Evolutionary conservation across 2,797 vertebrate genomes (phyloP), one percentile per base, ranked within the genome.

Genomic region (Australoheros facetus): DNA sequence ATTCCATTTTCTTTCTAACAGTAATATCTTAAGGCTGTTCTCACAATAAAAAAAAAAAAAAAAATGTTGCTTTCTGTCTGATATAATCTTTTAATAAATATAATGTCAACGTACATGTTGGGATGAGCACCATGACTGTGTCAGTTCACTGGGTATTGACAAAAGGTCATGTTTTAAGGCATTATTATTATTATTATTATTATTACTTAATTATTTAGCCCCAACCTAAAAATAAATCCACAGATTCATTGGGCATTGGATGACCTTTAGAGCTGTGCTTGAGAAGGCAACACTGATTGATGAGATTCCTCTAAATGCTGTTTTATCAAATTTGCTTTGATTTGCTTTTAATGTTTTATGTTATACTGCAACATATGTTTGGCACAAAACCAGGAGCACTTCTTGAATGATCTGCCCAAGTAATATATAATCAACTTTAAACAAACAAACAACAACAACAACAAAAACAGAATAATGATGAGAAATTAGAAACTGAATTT

Each of bases 251-350:
- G 42, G 56, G 75, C 4, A 1, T 32, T 5, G 8, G 28, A 51
- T 88, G 88, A 82, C 89, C 90, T 92, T 90, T 83, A 66, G 66
- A 60, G 82, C 53, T 60, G 55, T 11, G 54, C 57, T 77, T 58
- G 66, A 53, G 70, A 77, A 71, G 42, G 13, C 21, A 1, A 56
- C 87, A 72, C 71, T 89, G 87, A 92, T 85, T 79, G 84, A 92
- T 92, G 87, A 85, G 60, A 81, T 77, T 89, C 76, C 34, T 78
- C 70, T 55, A 59, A 69, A 89, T 91, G 87, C 76, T 88, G 53
- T 86, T 81, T 82, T 86, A 88, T 89, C 81, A 69, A 62, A 82
- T 91, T 89, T 84, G 34, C 39, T 84, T 80, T 59, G 70, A 87
- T 87, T 87, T 11, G 4, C 57, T 62, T 79, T 48, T 42, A 5